Evolutionary conservation across 2,113 vertebrate species (phyloP).

Genomic region (Heloderma charlesbogerti): DNA sequence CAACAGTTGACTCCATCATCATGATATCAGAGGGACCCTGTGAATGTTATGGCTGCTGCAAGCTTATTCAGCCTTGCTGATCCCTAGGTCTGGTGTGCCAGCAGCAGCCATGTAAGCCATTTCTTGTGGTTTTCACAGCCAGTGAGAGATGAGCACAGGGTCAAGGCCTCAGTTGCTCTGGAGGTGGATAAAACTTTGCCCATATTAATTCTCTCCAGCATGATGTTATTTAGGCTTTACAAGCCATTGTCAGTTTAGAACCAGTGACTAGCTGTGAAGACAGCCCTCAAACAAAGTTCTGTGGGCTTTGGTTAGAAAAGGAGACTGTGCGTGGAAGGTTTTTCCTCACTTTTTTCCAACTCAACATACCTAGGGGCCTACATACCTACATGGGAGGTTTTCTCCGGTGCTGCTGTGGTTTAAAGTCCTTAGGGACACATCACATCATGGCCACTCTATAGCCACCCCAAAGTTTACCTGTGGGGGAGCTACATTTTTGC

Average conservation of each 20-base stretch:
- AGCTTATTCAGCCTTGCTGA: background rate
- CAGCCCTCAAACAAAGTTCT: background rate
- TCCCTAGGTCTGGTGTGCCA: background rate
- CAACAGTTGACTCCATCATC: background rate
- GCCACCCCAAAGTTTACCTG: too few relatives aligned
- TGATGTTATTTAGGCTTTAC: background rate
- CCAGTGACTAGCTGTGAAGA: background rate
- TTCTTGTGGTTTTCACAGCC: background rate
- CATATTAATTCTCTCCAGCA: background rate
- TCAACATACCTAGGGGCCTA: background rate
- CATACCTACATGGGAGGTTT: too few relatives aligned
- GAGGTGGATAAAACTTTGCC: too few relatives aligned
- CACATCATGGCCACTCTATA: too few relatives aligned
- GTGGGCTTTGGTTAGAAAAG: background rate
- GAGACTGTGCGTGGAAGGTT: background rate
- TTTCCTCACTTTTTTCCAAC: background rate
- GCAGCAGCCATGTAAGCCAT: background rate
- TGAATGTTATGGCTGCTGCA: too few relatives aligned
- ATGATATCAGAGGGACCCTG: background rate
- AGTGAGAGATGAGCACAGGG: background rate
- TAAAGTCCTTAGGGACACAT: too few relatives aligned
- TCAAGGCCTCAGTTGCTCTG: background rate
- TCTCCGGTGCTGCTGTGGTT: too few relatives aligned
- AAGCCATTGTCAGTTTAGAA: background rate
- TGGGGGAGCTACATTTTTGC: too few relatives aligned